Conservation (phyloP, 2,113 vertebrate species). For the Cephalopterus ornatus region DNA sequence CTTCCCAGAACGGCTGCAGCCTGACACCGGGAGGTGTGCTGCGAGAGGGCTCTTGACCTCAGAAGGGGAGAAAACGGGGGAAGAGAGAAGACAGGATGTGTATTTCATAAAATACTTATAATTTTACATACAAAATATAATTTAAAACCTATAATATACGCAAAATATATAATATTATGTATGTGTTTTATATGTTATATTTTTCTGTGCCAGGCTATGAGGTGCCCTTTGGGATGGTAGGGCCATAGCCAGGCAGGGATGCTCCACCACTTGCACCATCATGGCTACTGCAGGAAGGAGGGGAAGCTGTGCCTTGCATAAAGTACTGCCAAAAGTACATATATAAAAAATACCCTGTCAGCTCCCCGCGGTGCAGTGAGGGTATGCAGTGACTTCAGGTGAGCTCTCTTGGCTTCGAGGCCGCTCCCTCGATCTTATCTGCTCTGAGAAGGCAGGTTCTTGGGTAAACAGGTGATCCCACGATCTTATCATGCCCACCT, state of each 20-base stretch:
- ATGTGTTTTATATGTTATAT: neutral
- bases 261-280: rapidly evolving
- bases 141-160: neutral
- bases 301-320: neutral
- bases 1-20: neutral
- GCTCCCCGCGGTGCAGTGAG: neutral
- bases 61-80: rapidly evolving
- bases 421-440: neutral
- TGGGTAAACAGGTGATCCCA: neutral
- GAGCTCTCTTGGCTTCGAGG: neutral
- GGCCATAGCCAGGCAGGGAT: neutral
- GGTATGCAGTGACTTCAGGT: neutral
- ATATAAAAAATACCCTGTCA: neutral
- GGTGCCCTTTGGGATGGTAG: neutral
- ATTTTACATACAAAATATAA: neutral
- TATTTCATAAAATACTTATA: neutral
- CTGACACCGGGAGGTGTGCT: neutral
- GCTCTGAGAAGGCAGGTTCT: neutral
- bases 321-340: neutral
- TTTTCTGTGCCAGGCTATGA: neutral
- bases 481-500: neutral
- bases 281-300: neutral
- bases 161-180: no score
- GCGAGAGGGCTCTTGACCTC: neutral
- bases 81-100: neutral